Evolutionary conservation across 2,888 invertebrate genomes (phyloP), one percentile per base, ranked within the genome.

Genomic region (Sphecodes monilicornis): DNA sequence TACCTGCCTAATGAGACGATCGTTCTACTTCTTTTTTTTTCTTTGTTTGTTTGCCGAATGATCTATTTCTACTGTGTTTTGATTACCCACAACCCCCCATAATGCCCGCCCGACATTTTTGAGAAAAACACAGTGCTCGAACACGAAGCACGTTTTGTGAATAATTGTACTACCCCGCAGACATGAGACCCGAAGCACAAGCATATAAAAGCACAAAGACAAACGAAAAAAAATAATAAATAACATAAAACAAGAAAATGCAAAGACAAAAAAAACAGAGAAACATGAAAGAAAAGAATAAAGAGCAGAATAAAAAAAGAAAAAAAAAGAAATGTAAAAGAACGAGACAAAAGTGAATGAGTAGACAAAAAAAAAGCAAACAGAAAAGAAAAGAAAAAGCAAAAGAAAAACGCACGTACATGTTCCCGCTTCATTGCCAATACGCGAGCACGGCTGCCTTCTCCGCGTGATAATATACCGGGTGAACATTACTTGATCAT

Each of bases 361-460:
- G 29, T 16, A 60, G 50, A 81, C 84, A 50, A 75, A 69, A 73
- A 72, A 71, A 70, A 83, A 57, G 76, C 76, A 72, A 80, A 68
- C 81, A 72, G 75, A 66, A 80, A 81, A 84, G 85, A 32, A 64
- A 64, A 64, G 32, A 64, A 66, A 88, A 66, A 66, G 32, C 18
- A 36, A 66, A 66, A 66, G 22, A 22, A 36, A 66, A 36, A 66
- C 32, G 84, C 75, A 41, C 29, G 29, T 26, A 68, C 36, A 68
- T 90, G 78, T 90, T 90, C 89, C 73, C 90, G 82, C 86, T 75
- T 85, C 87, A 88, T 85, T 88, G 90, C 88, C 85, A 76, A 79
- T 79, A 78, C 36, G 10, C 54, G n/a, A 11, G 54, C 54, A 54
- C 10, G 10, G 11, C n/a, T 54, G 54, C n/a, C 22, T 22, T 10